Evolutionary conservation across 1,140 invertebrate genomes (phyloP), one percentile per base, ranked within the genome.

Genomic region (Dryas iulia): DNA sequence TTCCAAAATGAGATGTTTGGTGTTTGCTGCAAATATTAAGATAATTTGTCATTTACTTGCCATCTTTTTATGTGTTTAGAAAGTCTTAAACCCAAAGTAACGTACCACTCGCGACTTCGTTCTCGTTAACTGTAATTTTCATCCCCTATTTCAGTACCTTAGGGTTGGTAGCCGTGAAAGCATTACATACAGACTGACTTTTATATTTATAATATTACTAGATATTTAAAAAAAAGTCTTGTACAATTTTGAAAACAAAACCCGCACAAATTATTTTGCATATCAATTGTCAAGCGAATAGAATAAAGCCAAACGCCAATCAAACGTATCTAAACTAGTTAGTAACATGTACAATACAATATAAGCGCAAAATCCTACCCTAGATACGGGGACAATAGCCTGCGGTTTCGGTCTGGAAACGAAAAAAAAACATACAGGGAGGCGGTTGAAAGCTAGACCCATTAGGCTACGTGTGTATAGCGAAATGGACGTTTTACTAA

Each of bases 361-460:
- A 71, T 66, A 71, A 71, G 63, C 62, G 57, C 73, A 73, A 62
- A 76, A 77, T 79, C 71, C 70, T 59, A 74, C 76, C 71, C 69
- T 69, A 71, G 78, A 72, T 69, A 70, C 59, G 64, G 57, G 75
- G 73, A 76, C 71, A 58, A 74, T 70, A 77, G 75, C 60, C 67
- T 66, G 75, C 75, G 73, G 77, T 79, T 71, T 61, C 63, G 62
- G 73, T 53, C 69, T 67, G 75, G 76, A 70, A 54, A 60, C 11
- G 30, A 63, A 59, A 47, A 39, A 60, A 66, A 74, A 65, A 76
- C 35, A 65, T 30, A 24, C 39, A 53, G 64, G 39, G 31, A 59
- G 52, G 58, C 63, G 69, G 68, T 70, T 70, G 61, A 63, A 70
- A 70, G 64, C 68, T 70, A 70, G 33, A 69, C 25, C 47, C 61